A percentile compares a stretch with the other conserved stretches of the same genome.
Evolutionary conservation across 2,113 vertebrate species (phyloP).

Genomic region (Phylloscopus trochilus): DNA sequence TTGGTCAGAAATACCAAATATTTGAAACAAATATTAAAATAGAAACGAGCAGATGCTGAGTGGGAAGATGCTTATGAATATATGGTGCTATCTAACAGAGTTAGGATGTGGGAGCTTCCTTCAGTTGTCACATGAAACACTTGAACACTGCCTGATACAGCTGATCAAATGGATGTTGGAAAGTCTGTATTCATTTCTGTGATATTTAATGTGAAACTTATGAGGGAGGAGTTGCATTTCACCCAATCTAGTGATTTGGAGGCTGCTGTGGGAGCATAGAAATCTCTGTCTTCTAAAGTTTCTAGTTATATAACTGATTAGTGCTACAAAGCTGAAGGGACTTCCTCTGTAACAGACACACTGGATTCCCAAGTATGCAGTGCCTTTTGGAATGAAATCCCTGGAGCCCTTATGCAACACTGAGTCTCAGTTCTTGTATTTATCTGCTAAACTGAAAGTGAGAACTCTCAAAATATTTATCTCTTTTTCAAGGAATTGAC

Average conservation of each 20-base stretch:
- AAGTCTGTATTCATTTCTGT: neutral
- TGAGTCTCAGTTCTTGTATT: neutral
- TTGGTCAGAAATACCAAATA: neutral
- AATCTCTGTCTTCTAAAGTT: neutral
- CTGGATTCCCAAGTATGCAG: conserved; percentile 32
- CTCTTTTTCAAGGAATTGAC: neutral
- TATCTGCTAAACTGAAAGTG: conserved; percentile 1
- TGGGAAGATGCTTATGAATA: neutral
- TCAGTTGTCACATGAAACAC: neutral
- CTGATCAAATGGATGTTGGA: neutral
- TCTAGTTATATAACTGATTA: neutral
- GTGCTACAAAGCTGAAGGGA: neutral
- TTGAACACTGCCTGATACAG: neutral
- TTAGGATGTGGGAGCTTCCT: neutral
- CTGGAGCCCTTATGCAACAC: conserved; percentile 6
- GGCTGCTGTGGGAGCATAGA: neutral
- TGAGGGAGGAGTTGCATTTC: neutral
- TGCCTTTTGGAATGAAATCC: conserved; percentile 33
- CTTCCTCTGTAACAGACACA: neutral
- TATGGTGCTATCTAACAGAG: neutral
- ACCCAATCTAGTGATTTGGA: neutral
- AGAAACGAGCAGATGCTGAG: neutral
- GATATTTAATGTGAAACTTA: neutral
- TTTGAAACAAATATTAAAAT: neutral
- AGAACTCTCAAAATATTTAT: neutral